phyloP scores from a whole-genome alignment of 2,888 invertebrate genomes.

The Margaritifera margaritifera region DNA sequence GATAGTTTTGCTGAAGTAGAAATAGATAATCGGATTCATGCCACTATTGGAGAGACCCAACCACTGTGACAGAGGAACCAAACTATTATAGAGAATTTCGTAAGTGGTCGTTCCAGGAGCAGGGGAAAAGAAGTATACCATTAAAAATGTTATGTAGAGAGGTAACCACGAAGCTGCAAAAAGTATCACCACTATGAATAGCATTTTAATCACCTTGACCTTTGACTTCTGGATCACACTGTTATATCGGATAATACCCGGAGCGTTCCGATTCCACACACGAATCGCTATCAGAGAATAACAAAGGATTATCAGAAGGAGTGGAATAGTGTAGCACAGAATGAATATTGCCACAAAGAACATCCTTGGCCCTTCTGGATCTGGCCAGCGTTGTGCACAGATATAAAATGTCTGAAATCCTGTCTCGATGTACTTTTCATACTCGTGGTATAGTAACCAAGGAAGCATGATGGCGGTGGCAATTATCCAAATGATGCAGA shows the following conservation, averaged over 20 bases:
- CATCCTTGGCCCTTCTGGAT: constrained; percentile 84
- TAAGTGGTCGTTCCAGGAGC: constrained; percentile 70
- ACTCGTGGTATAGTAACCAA: constrained; percentile 91
- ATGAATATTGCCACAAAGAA: constrained; percentile 91
- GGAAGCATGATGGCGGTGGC: constrained; percentile 88
- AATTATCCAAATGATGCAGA: constrained; percentile 90
- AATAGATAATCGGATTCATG: constrained; percentile 94
- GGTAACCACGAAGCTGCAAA: constrained; percentile 95
- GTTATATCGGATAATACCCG: constrained; percentile 84
- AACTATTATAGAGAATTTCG: constrained; percentile 80
- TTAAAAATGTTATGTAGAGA: constrained; percentile 88
- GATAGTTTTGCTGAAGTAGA: constrained; percentile 95
- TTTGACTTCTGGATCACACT: constrained; percentile 83
- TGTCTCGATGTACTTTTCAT: constrained; percentile 8
- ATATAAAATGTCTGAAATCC: constrained; percentile 32
- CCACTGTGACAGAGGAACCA: constrained; percentile 93
- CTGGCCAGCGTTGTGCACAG: constrained; percentile 81
- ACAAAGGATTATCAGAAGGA: constrained; percentile 91
- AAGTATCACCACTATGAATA: constrained; percentile 93
- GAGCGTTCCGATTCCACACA: constrained; percentile 89
- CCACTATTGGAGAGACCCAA: constrained; percentile 94
- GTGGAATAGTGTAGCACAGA: constrained; percentile 91
- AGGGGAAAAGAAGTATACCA: constrained; percentile 84
- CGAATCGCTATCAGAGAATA: constrained; percentile 93
- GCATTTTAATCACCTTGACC: constrained; percentile 94